phyloP scores from a whole-genome alignment of 2,113 vertebrate genomes.

The Tetrax tetrax region DNA sequence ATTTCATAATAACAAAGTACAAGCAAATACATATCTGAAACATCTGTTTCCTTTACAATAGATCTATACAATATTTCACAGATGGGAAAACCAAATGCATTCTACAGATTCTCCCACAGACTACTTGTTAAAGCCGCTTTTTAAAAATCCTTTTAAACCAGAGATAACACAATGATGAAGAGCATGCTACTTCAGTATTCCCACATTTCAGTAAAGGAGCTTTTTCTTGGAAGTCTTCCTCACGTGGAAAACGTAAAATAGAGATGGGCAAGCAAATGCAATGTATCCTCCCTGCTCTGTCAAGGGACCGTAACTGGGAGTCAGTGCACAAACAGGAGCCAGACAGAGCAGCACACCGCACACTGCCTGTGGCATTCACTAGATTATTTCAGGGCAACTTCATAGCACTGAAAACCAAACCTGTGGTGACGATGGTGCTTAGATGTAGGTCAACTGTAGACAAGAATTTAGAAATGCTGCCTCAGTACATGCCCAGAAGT shows the following conservation, averaged over 20 bases:
- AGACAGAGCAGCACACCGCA: background rate
- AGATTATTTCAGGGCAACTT: background rate
- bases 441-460: background rate
- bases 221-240: slow-evolving; percentile 15
- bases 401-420: background rate
- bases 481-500: background rate
- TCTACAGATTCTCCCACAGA: slow-evolving; percentile 28
- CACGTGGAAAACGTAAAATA: background rate
- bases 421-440: background rate
- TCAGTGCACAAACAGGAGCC: background rate
- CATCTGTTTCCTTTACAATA: slow-evolving; percentile 63
- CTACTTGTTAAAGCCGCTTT: slow-evolving; percentile 62
- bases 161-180: slow-evolving; percentile 30
- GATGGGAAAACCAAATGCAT: slow-evolving; percentile 32
- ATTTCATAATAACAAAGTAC: slow-evolving; percentile 69
- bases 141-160: slow-evolving; percentile 21
- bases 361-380: background rate
- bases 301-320: background rate
- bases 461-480: background rate
- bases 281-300: background rate
- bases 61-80: slow-evolving; percentile 69
- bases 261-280: background rate
- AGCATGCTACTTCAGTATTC: slow-evolving; percentile 40
- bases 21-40: slow-evolving; percentile 69
- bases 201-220: slow-evolving; percentile 13